phyloP scores from a whole-genome alignment of 2,888 invertebrate genomes.

The Spilarctia lutea region DNA sequence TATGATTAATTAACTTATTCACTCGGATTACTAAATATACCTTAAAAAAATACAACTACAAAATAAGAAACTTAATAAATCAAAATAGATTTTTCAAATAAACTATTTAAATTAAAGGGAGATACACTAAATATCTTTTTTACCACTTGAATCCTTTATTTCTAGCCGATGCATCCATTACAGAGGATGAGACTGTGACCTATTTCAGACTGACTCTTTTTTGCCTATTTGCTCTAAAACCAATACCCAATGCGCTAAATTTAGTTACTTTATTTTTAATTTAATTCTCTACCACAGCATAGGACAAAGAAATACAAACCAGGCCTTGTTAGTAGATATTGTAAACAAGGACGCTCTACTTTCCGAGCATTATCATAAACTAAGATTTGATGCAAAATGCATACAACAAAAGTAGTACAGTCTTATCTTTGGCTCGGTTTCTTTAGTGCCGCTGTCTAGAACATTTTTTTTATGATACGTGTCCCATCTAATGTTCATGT shows the following conservation, averaged over 20 bases:
- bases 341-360: conserved; percentile 20
- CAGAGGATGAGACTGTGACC: conserved; percentile 1
- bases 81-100: not conserved
- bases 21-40: not conserved
- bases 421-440: conserved; percentile 34
- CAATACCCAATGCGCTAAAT: not conserved
- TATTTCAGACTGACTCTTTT: not conserved
- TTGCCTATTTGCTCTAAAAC: conserved; percentile 3
- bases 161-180: not conserved
- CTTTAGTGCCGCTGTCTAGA: not conserved
- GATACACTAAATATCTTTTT: not conserved
- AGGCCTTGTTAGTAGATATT: conserved; percentile 13
- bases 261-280: not conserved
- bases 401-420: conserved; percentile 13
- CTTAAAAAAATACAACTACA: too few species aligned
- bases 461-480: not conserved
- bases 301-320: conserved; percentile 1
- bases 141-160: not conserved
- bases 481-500: not conserved
- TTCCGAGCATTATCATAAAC: conserved; percentile 15
- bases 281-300: not conserved
- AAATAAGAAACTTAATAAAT: too few species aligned
- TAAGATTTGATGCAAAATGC: conserved; percentile 32
- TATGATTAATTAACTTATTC: too few species aligned
- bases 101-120: not conserved